These are phyloP conservation scores for Salvelinus namaycush DNA, from an alignment of 2,113 vertebrate genomes.

Conservation along the genomic window DNA sequence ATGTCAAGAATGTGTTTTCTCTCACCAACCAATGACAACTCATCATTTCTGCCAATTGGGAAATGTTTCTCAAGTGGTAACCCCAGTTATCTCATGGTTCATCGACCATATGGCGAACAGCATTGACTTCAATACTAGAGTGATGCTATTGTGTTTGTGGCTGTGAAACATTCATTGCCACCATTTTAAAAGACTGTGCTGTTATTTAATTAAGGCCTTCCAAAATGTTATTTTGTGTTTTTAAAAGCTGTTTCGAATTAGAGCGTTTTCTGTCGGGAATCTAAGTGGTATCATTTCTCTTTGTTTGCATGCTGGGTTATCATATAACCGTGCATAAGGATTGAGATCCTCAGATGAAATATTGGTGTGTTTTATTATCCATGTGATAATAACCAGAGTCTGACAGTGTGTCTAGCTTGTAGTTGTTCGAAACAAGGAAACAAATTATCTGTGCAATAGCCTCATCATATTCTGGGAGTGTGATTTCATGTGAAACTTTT, in stretches of 20 bases:
- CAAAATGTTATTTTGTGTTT: slow-evolving; percentile 18
- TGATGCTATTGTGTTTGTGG: slow-evolving; percentile 4
- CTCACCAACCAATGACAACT: too few species aligned
- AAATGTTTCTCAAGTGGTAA: neutral
- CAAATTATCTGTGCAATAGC: too few species aligned
- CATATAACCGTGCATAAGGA: slow-evolving; percentile 23
- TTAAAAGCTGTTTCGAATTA: slow-evolving; percentile 59
- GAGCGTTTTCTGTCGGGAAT: slow-evolving; percentile 28
- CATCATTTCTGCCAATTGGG: too few species aligned
- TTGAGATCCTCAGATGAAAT: slow-evolving; percentile 7
- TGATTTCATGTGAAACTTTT: too few species aligned
- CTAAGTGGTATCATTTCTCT: slow-evolving; percentile 49
- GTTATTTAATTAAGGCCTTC: neutral
- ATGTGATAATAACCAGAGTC: slow-evolving; percentile 1
- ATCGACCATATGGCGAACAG: slow-evolving; percentile 11
- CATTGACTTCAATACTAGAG: neutral
- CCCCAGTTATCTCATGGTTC: slow-evolving; percentile 4
- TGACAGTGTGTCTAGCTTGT: slow-evolving; percentile 32
- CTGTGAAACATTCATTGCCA: too few species aligned
- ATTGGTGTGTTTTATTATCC: slow-evolving; percentile 25
- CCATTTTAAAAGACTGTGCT: neutral
- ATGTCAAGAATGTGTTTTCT: too few species aligned
- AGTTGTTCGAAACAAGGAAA: slow-evolving; percentile 7
- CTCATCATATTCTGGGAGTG: too few species aligned
- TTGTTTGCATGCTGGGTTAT: slow-evolving; percentile 49